Percentiles rank a stretch among this genome's conserved stretches.
Conservation (phyloP, 2,797 vertebrate genomes). For the Falco cherrug region DNA sequence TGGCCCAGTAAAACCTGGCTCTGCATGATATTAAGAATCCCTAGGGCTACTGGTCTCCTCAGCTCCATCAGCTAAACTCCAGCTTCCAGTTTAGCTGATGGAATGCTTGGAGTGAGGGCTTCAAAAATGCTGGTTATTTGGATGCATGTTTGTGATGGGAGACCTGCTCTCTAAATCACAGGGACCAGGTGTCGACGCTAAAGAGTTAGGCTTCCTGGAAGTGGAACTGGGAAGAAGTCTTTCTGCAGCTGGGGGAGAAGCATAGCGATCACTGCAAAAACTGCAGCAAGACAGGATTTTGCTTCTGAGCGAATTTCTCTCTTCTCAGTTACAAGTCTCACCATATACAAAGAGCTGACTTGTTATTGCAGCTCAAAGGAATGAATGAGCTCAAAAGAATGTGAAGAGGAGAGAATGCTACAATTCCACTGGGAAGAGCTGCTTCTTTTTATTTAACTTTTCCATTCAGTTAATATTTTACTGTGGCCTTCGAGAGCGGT, state of each 20-base stretch:
- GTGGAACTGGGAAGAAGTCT: not conserved
- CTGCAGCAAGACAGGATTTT: not conserved
- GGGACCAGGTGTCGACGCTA: not conserved
- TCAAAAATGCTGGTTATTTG: not conserved
- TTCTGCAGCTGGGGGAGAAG: not conserved
- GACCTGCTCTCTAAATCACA: not conserved
- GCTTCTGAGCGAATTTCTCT: not conserved
- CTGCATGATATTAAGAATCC: not conserved
- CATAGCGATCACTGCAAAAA: rapidly evolving
- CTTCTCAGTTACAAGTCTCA: constrained; percentile 13
- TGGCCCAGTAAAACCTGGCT: constrained; percentile 2
- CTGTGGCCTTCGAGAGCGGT: not conserved
- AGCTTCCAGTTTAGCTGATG: not conserved
- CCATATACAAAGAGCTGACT: constrained; percentile 58
- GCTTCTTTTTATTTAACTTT: constrained; percentile 28
- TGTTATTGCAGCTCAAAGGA: constrained; percentile 60
- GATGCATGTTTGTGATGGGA: not conserved
- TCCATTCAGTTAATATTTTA: constrained; percentile 36
- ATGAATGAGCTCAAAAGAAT: constrained; percentile 65
- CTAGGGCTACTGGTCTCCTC: not conserved
- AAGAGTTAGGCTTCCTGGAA: not conserved
- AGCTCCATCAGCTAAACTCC: too few species aligned
- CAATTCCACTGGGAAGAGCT: constrained; percentile 43
- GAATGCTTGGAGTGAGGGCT: not conserved
- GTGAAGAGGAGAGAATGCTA: constrained; percentile 35